Evolutionary conservation across 2,888 invertebrate genomes (phyloP).

Genomic region (Drosophila aldrichi): DNA sequence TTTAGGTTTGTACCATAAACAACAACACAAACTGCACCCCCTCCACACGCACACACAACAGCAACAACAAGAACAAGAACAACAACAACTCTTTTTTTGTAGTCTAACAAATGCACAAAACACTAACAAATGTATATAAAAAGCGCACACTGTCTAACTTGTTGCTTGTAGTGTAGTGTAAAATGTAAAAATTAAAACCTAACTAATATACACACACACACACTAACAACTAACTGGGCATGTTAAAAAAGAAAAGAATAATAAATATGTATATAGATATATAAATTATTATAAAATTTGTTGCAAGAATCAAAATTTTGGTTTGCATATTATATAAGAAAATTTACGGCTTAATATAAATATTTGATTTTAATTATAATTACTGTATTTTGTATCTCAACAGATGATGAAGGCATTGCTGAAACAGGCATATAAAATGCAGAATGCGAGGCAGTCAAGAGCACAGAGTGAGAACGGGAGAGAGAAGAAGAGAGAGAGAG

Average conservation of each 20-base stretch:
- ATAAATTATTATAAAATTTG: background rate
- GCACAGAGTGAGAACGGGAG: background rate
- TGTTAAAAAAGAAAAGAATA: constrained; percentile 1
- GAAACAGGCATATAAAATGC: constrained; percentile 91
- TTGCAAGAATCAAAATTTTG: background rate
- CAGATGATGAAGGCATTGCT: constrained; percentile 98
- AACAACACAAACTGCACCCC: constrained; percentile 33
- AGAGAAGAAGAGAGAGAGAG: background rate
- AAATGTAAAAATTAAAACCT: background rate
- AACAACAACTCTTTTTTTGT: constrained; percentile 22
- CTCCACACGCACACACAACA: background rate
- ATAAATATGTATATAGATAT: background rate
- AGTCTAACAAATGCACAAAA: constrained; percentile 10
- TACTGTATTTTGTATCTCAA: constrained; percentile 83
- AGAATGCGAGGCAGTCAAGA: background rate
- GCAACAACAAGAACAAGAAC: constrained; percentile 17
- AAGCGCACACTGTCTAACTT: constrained; percentile 17
- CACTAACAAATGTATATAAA: constrained; percentile 23
- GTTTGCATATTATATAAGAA: background rate
- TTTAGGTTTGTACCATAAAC: constrained; percentile 84
- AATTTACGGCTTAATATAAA: background rate
- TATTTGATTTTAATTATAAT: constrained; percentile 72
- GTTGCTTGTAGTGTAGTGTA: constrained; percentile 35
- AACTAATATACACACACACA: constrained; percentile 12
- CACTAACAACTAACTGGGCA: constrained; percentile 36